Percentiles rank a stretch among this genome's conserved stretches.
Evolutionary conservation across 2,113 vertebrate species (phyloP).

Genomic region (Hiodon tergisus): DNA sequence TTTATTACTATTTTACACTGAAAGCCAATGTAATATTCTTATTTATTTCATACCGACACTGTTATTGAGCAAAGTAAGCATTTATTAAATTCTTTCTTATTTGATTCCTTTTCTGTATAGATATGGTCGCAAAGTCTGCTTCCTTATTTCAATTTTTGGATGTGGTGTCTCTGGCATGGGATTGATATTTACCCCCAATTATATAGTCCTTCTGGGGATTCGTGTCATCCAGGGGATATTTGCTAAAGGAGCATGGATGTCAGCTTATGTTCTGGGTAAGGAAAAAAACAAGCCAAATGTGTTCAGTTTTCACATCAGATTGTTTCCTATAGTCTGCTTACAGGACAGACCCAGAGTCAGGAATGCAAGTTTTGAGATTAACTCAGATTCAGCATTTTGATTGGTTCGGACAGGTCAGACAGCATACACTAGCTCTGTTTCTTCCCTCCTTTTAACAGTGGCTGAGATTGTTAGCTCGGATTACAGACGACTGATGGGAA

Average conservation of each 20-base stretch:
- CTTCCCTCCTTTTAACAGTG: conserved; percentile 13
- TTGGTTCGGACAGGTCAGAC: too few species aligned
- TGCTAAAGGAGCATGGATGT: conserved; percentile 76
- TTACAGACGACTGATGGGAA: conserved; percentile 21
- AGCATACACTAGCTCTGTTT: too few species aligned
- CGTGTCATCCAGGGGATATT: conserved; percentile 76
- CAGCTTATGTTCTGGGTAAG: conserved; percentile 73
- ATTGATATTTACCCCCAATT: conserved; percentile 68
- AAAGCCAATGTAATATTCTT: too few species aligned
- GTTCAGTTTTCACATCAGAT: too few species aligned
- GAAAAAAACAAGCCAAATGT: conserved; percentile 19
- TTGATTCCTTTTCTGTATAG: conserved; percentile 41
- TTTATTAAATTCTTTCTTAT: background rate
- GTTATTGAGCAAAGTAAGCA: background rate
- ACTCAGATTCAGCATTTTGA: too few species aligned
- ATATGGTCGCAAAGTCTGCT: conserved; percentile 68
- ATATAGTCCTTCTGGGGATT: conserved; percentile 65
- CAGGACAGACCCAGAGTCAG: too few species aligned
- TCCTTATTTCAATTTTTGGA: conserved; percentile 67
- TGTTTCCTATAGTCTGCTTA: too few species aligned
- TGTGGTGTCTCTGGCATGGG: conserved; percentile 64
- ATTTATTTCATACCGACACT: too few species aligned
- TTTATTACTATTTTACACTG: too few species aligned
- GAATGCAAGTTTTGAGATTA: too few species aligned
- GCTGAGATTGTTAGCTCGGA: conserved; percentile 24